A percentile compares a stretch with the other conserved stretches of the same genome.
Conservation (phyloP, 1,140 invertebrate genomes). For the Dermatophagoides farinae region DNA sequence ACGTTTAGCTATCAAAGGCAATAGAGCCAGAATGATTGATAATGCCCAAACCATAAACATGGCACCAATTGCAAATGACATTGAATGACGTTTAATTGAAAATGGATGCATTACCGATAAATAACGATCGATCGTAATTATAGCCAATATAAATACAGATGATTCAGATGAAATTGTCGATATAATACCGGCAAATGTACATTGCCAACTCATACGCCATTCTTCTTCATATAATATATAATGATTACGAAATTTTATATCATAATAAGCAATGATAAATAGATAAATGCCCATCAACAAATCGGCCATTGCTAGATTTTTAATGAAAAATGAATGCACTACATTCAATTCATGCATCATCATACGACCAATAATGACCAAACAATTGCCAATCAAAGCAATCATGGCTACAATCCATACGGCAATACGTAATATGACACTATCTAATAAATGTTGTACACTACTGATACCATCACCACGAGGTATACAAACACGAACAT, state of each 20-base stretch:
- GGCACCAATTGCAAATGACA: conserved; percentile 21
- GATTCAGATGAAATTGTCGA: conserved; percentile 48
- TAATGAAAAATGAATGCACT: conserved; percentile 36
- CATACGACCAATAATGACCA: conserved; percentile 45
- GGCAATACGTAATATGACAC: conserved; percentile 37
- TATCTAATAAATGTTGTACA: conserved; percentile 39
- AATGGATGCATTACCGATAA: conserved; percentile 20
- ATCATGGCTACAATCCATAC: conserved; percentile 50
- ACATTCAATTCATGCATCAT: conserved; percentile 32
- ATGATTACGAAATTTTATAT: conserved; percentile 39
- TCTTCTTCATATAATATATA: conserved; percentile 39
- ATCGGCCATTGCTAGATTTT: conserved; percentile 54
- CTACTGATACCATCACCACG: conserved; percentile 36
- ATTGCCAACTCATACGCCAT: conserved; percentile 47
- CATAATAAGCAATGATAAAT: conserved; percentile 42
- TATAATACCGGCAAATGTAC: conserved; percentile 38
- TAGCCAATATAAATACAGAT: conserved; percentile 48
- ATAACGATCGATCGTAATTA: conserved; percentile 52
- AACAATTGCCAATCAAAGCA: conserved; percentile 40
- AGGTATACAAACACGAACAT: conserved; percentile 39
- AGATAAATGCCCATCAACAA: conserved; percentile 57
- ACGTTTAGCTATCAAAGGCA: conserved; percentile 16
- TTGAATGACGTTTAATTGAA: conserved; percentile 11
- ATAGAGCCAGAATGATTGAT: conserved; percentile 17
- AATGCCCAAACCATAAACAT: conserved; percentile 17